These are phyloP conservation scores for Lepus americanus DNA, from an alignment of 2,113 vertebrate species.

Conservation along the genomic window DNA sequence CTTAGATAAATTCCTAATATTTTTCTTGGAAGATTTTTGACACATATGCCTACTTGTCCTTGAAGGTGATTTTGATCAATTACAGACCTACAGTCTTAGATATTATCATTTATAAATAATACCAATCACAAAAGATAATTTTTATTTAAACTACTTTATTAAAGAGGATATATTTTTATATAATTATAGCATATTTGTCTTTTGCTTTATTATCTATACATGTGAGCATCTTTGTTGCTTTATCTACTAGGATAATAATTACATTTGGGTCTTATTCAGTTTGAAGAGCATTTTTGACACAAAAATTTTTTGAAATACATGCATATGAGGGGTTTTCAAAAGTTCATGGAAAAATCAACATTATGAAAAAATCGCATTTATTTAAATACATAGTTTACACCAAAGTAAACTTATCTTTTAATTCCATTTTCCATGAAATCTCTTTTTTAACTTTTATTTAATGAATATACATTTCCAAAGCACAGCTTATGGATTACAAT, in stretches of 20 bases:
- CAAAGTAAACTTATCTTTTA: too few species aligned
- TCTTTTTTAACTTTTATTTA: too few species aligned
- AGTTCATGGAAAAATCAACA: not conserved
- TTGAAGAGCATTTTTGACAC: not conserved
- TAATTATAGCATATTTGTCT: not conserved
- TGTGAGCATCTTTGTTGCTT: not conserved
- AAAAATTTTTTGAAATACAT: too few species aligned
- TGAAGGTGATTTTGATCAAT: not conserved
- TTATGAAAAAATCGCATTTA: not conserved
- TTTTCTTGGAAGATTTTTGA: not conserved
- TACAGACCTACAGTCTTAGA: not conserved
- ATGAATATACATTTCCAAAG: too few species aligned
- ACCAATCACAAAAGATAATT: not conserved
- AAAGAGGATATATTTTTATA: not conserved
- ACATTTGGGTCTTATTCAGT: not conserved
- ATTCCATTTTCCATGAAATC: too few species aligned
- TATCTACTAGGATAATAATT: not conserved
- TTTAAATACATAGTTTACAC: too few species aligned
- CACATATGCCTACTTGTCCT: not conserved
- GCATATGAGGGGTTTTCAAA: too few species aligned
- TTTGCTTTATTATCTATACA: not conserved
- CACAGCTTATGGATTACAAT: too few species aligned
- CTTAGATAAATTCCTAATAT: not conserved
- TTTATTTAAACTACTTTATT: slow-evolving; percentile 29
- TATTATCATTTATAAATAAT: not conserved